These are phyloP conservation scores for Crotalus horridus DNA, from an alignment of 2,113 vertebrate genomes.

Conservation along the genomic window DNA sequence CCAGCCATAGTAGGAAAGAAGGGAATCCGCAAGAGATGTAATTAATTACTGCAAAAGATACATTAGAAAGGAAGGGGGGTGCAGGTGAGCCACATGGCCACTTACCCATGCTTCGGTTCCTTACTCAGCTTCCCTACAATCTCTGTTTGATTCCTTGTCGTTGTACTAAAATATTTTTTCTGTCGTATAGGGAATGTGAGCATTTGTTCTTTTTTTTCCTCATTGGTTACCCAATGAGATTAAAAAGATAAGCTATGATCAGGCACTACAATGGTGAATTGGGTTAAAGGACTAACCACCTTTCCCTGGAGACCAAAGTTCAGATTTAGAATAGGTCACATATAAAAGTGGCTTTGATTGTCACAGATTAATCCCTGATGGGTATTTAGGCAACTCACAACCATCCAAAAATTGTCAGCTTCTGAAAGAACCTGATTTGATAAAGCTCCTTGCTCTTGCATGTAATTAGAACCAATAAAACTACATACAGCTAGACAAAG, in stretches of 20 bases:
- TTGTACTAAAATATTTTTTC: rapidly evolving
- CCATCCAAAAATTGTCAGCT: background rate
- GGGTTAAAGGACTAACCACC: background rate
- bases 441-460: background rate
- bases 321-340: background rate
- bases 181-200: background rate
- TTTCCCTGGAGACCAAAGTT: background rate
- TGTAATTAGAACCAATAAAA: rapidly evolving
- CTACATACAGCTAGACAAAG: background rate
- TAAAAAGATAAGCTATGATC: background rate
- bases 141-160: rapidly evolving
- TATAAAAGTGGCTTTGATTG: rapidly evolving
- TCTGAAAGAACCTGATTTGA: background rate
- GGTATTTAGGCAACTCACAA: rapidly evolving
- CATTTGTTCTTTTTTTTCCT: rapidly evolving
- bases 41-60: constrained; percentile 58
- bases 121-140: background rate
- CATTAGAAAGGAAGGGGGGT: constrained; percentile 41
- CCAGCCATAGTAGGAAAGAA: constrained; percentile 54
- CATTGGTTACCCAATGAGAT: background rate
- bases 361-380: rapidly evolving
- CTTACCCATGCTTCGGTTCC: background rate
- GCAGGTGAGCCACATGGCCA: constrained; percentile 31
- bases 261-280: rapidly evolving
- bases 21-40: constrained; percentile 55